A percentile compares a stretch with the other conserved stretches of the same genome.
Conservation (phyloP, 2,797 vertebrate genomes). For the Arnoldichthys spilopterus region DNA sequence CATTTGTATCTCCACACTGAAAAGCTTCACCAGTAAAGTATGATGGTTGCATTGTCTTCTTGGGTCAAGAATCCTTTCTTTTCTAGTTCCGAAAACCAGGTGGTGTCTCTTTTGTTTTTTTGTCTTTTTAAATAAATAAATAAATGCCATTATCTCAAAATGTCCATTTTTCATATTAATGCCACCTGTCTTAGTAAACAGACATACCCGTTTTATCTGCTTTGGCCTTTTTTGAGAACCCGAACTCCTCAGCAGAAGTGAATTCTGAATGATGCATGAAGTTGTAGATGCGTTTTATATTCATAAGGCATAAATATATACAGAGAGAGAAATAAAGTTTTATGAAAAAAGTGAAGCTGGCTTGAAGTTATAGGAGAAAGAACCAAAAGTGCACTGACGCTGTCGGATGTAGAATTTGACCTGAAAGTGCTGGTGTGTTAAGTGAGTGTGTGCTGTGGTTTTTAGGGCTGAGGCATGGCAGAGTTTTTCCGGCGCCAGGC, state of each 20-base stretch:
- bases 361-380: too few species aligned
- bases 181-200: slow-evolving; percentile 43
- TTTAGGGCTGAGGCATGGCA: slow-evolving; percentile 55
- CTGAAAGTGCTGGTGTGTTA: slow-evolving; percentile 8
- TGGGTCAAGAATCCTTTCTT: background rate
- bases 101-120: slow-evolving; percentile 6
- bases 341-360: too few species aligned
- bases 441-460: slow-evolving; percentile 1
- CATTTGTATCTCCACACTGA: slow-evolving; percentile 8
- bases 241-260: slow-evolving; percentile 1
- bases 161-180: slow-evolving; percentile 16
- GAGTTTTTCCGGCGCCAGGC: slow-evolving; percentile 68
- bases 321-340: background rate
- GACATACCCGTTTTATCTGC: slow-evolving; percentile 34
- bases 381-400: background rate
- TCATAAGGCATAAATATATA: too few species aligned
- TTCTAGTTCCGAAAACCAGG: slow-evolving; percentile 38
- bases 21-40: background rate
- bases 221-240: slow-evolving; percentile 12
- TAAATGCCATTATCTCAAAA: slow-evolving; percentile 12
- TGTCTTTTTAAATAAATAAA: slow-evolving; percentile 1
- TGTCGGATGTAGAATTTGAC: background rate
- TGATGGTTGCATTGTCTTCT: slow-evolving; percentile 13
- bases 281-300: slow-evolving; percentile 2
- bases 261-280: slow-evolving; percentile 1